Evolutionary conservation across 2,797 vertebrate genomes (phyloP).

Genomic region (Sarcoramphus papa): DNA sequence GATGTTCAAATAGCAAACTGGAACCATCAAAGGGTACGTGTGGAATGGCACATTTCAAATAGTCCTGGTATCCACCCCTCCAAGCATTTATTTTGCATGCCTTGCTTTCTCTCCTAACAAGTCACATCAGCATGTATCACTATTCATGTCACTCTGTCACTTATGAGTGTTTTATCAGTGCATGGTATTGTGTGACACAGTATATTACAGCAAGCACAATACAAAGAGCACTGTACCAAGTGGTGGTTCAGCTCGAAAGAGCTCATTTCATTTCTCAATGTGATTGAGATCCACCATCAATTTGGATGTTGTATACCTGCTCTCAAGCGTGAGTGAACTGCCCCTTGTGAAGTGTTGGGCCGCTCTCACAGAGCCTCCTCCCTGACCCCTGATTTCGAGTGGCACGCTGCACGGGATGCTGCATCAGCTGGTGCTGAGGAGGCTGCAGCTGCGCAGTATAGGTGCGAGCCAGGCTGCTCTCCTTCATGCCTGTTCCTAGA

Average conservation of each 20-base stretch:
- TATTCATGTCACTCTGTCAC: background rate
- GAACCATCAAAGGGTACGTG: background rate
- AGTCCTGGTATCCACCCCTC: background rate
- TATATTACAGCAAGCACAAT: background rate
- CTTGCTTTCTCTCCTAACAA: background rate
- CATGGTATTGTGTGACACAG: background rate
- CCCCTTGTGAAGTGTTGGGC: background rate
- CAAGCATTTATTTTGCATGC: background rate
- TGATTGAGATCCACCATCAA: background rate
- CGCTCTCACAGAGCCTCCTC: background rate
- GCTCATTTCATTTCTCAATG: background rate
- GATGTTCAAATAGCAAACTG: background rate
- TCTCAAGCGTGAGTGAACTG: background rate
- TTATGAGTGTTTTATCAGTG: background rate
- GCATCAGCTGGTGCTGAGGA: rapidly evolving
- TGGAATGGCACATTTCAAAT: background rate
- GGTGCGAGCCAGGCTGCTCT: background rate
- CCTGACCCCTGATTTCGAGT: background rate
- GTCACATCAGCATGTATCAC: background rate
- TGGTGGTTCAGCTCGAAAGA: background rate
- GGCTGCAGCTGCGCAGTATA: rapidly evolving
- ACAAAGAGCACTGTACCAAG: background rate
- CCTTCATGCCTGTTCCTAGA: background rate
- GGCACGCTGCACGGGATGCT: rapidly evolving
- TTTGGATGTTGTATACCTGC: background rate